Conservation (phyloP, 2,113 vertebrate genomes). For the Sula dactylatra region DNA sequence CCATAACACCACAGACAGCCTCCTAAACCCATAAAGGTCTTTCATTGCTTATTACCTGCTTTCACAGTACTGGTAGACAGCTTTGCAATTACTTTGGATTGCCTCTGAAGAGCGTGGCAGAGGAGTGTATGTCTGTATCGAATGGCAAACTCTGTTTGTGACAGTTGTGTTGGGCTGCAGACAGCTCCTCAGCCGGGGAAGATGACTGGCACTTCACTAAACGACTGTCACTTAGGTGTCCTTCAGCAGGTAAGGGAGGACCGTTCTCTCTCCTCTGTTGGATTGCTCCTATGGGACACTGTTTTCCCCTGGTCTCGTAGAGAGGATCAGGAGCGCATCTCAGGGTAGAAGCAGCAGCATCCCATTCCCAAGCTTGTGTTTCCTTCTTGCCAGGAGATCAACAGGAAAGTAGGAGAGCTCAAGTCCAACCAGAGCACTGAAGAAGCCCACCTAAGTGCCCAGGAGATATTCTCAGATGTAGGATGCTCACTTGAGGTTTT, state of each 20-base stretch:
- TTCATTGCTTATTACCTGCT: not conserved
- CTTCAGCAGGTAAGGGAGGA: not conserved
- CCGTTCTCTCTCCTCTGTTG: accelerated
- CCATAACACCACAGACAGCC: not conserved
- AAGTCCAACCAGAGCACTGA: not conserved
- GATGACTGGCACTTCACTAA: not conserved
- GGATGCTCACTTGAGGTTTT: not conserved
- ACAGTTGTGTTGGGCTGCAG: not conserved
- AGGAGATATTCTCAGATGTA: not conserved
- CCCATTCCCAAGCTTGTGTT: not conserved
- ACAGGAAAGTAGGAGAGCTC: not conserved
- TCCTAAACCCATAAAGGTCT: not conserved
- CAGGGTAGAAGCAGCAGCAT: not conserved
- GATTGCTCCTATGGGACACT: not conserved
- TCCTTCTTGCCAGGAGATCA: not conserved
- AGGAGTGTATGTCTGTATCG: not conserved
- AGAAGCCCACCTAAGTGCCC: not conserved
- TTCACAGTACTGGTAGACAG: not conserved
- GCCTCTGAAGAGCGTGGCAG: not conserved
- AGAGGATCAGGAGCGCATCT: not conserved
- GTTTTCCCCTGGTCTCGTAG: not conserved
- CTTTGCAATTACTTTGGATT: not conserved
- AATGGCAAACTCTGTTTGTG: not conserved
- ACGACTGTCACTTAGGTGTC: not conserved
- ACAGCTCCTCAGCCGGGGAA: not conserved